Conservation (phyloP, 2,113 vertebrate species). For the Sylvilagus bachmani region DNA sequence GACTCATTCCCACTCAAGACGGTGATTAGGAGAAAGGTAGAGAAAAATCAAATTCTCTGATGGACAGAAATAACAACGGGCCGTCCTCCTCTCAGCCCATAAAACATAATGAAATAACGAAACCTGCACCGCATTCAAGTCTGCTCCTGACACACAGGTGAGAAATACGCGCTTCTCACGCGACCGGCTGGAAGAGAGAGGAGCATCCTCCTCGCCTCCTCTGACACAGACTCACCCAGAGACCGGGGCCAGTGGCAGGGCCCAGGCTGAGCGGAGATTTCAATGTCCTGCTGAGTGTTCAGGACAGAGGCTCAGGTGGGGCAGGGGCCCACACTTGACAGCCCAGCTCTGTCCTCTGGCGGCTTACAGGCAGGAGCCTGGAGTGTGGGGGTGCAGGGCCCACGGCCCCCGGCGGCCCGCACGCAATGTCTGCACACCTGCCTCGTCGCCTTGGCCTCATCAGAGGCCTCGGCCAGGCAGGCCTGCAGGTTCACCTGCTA, state of each 20-base stretch:
- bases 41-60: not conserved
- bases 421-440: not conserved
- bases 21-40: not conserved
- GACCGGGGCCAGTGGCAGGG: not conserved
- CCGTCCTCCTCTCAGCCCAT: not conserved
- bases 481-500: not conserved
- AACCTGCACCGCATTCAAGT: not conserved
- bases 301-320: not conserved
- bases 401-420: too few species aligned
- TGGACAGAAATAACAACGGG: constrained; percentile 21
- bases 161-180: not conserved
- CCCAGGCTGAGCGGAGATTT: not conserved
- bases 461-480: not conserved
- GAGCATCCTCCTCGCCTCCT: not conserved
- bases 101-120: not conserved
- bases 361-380: not conserved
- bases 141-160: not conserved
- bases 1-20: not conserved
- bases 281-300: not conserved
- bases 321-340: not conserved
- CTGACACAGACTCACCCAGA: not conserved
- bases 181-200: not conserved
- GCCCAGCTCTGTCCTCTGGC: not conserved
- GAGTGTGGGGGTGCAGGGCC: too few species aligned
- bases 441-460: not conserved